Conservation (phyloP, 2,113 vertebrate species). For the Oxyura jamaicensis region DNA sequence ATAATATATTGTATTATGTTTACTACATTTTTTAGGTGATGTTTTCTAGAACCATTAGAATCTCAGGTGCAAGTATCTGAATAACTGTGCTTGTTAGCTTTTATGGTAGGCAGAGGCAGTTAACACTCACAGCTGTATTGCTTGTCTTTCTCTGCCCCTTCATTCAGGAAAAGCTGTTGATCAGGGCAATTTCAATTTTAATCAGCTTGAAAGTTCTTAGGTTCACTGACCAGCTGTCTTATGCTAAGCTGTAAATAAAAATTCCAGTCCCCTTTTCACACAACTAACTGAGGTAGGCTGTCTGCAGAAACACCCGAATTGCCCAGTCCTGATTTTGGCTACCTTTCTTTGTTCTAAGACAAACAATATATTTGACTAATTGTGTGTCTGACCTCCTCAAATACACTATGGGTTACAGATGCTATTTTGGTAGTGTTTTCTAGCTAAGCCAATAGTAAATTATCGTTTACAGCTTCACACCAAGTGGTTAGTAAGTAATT, state of each 20-base stretch:
- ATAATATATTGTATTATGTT: background rate
- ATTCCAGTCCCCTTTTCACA: background rate
- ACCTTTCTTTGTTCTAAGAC: background rate
- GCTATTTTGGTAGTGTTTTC: constrained; percentile 46
- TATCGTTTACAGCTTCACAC: constrained; percentile 26
- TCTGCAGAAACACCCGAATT: background rate
- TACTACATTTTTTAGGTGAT: background rate
- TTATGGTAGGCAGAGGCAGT: constrained; percentile 26
- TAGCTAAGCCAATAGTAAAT: background rate
- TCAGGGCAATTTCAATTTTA: constrained; percentile 44
- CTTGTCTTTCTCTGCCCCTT: constrained; percentile 42
- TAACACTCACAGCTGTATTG: background rate
- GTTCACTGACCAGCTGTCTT: background rate
- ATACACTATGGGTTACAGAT: background rate
- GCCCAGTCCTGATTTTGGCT: background rate
- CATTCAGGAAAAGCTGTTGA: constrained; percentile 55
- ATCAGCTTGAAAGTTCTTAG: constrained; percentile 6
- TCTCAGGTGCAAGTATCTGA: constrained; percentile 65
- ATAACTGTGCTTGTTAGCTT: constrained; percentile 56
- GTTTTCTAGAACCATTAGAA: constrained; percentile 63
- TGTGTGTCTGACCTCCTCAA: background rate
- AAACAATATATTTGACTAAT: background rate
- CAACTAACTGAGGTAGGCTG: background rate
- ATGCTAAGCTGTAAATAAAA: constrained; percentile 20
- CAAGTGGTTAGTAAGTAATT: constrained; percentile 22